Percentiles rank a stretch among this genome's conserved stretches.
Conservation (phyloP, 2,113 vertebrate species). For the Megalops atlanticus region DNA sequence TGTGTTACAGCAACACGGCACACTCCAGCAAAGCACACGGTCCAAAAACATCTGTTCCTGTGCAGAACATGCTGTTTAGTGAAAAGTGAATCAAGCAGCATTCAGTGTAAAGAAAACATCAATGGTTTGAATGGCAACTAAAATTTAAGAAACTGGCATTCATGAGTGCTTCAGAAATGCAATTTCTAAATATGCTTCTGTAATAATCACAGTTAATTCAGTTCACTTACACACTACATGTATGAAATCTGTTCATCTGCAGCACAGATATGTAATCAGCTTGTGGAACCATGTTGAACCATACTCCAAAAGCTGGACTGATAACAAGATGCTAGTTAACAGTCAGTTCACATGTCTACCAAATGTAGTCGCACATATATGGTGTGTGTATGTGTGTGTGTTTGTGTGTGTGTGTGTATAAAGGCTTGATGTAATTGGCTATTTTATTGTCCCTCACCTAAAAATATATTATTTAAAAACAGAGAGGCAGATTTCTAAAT, state of each 20-base stretch:
- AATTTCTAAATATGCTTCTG: not conserved
- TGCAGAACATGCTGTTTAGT: not conserved
- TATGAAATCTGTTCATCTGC: not conserved
- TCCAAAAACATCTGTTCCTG: not conserved
- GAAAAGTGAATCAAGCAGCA: not conserved
- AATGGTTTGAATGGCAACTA: not conserved
- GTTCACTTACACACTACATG: not conserved
- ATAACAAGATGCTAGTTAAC: too few species aligned
- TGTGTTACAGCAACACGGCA: not conserved
- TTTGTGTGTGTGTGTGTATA: not conserved
- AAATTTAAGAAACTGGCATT: not conserved
- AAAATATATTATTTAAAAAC: not conserved
- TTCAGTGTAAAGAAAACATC: not conserved
- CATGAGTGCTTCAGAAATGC: not conserved
- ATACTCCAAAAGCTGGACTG: too few species aligned
- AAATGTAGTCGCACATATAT: too few species aligned
- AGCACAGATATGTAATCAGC: not conserved
- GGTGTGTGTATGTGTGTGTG: too few species aligned
- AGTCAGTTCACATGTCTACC: too few species aligned
- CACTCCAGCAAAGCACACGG: not conserved
- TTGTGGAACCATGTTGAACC: not conserved
- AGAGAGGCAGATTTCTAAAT: constrained; percentile 32
- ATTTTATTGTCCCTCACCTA: constrained; percentile 7
- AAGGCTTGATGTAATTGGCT: not conserved
- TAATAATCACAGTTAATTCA: not conserved